Base-by-base conservation (phyloP, 2,888 invertebrate genomes). In the Athripsodes cinereus region DNA sequence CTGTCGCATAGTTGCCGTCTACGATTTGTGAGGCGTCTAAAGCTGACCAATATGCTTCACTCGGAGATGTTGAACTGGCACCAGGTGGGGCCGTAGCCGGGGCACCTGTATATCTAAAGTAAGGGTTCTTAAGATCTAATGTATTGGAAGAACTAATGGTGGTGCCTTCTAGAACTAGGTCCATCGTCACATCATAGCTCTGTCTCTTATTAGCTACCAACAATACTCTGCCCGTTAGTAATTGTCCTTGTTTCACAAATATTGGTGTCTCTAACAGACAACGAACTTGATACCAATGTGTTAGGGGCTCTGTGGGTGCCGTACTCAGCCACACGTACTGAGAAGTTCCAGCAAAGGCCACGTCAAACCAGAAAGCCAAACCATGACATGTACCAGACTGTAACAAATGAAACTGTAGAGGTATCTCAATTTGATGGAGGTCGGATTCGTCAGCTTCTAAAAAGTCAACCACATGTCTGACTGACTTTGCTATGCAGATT, bases 271-370 rank as follows among this genome's bases (percentile, higher is more conserved):
- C 93, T 55, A 99, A 74, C 62, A 99, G 81, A 72, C 98, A 99
- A 26, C 98, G 85, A 1, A 98, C 97, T 78, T 98, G 97, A 74
- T 99, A 98, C 99, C 98, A 99, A 74, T 99, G 98, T 22, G 98
- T 99, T 19, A 99, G 78, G 0, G 97, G 96, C 72, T 98, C 97
- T 2, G 97, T 97, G 0, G 98, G 98, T 0, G 97, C 89, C 5
- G 99, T 99, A 6, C 97, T 97, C 31, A 99, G 74, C 97, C 98
- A 98, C 58, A 98, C 89, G 60, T 92, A 90, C 69, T 93, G 90
- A 60, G 85, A 86, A 49, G 86, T 85, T 35, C 98, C 97, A 59
- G 91, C 86, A 75, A 99, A 98, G 64, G 96, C 89, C 21, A 98
- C 97, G 76, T 99, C 97, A 73, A 99, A 99, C 98, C 99, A 99